Conservation (phyloP, 2,888 invertebrate species). For the Vannuccia rotundouncinata region DNA sequence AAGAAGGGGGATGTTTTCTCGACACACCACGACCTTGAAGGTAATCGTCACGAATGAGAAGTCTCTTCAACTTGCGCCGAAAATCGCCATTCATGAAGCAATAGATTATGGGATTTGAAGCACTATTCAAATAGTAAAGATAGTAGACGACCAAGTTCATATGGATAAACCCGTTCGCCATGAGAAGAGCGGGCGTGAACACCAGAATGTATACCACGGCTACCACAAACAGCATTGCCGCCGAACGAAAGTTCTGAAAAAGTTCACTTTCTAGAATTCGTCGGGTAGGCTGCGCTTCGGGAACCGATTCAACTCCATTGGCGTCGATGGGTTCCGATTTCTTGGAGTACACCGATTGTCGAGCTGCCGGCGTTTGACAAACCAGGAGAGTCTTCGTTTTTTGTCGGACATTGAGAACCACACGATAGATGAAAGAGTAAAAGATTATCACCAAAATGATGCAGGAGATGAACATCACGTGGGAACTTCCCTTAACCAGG, state of each 20-base stretch:
- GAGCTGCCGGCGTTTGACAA: neutral
- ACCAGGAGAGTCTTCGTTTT: neutral
- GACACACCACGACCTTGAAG: neutral
- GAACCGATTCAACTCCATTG: neutral
- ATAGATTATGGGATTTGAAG: conserved; percentile 29
- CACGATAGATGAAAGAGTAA: conserved; percentile 30
- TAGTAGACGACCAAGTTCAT: conserved; percentile 27
- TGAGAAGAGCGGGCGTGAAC: conserved; percentile 29
- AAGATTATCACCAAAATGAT: conserved; percentile 27
- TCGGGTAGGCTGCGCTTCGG: neutral
- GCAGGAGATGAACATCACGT: conserved; percentile 17
- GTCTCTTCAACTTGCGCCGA: conserved; percentile 5
- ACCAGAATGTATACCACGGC: conserved; percentile 34
- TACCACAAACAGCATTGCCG: conserved; percentile 32
- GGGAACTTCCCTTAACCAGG: conserved; percentile 17
- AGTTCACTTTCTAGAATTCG: conserved; percentile 21
- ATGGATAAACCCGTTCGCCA: neutral
- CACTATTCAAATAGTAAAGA: conserved; percentile 33
- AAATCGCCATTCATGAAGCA: conserved; percentile 35
- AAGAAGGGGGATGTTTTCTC: neutral
- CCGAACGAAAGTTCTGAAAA: conserved; percentile 28
- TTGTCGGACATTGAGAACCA: conserved; percentile 27
- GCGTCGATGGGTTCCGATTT: neutral
- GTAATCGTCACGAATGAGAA: neutral
- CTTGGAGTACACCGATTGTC: neutral